Percentiles rank a stretch among this genome's conserved stretches.
phyloP scores from a whole-genome alignment of 2,888 invertebrate species.

The Isoperla grammatica region DNA sequence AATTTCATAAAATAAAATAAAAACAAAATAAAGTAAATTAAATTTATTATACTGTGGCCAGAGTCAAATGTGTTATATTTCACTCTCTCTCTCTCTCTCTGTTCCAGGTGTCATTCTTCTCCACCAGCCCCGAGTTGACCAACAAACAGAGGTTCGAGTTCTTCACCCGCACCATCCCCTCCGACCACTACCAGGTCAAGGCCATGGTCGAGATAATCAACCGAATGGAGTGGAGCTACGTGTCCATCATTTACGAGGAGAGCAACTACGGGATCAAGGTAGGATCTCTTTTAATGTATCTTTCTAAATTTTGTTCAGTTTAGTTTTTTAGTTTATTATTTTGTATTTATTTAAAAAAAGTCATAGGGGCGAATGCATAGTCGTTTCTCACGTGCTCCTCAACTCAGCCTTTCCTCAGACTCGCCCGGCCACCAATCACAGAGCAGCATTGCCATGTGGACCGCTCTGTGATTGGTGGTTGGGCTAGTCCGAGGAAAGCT shows the following conservation, averaged over 20 bases:
- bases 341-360: too few species aligned
- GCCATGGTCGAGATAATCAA: slow-evolving; percentile 93
- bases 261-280: slow-evolving; percentile 95
- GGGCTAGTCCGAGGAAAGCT: too few species aligned
- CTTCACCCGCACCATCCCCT: slow-evolving; percentile 90
- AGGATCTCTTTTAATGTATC: slow-evolving; percentile 36
- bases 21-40: too few species aligned
- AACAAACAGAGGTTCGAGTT: slow-evolving; percentile 93
- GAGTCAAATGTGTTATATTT: not conserved
- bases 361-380: too few species aligned
- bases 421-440: too few species aligned
- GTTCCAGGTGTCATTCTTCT: slow-evolving; percentile 88
- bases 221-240: slow-evolving; percentile 85
- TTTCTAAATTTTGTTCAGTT: not conserved
- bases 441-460: too few species aligned
- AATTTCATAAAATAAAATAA: too few species aligned
- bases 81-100: slow-evolving; percentile 33
- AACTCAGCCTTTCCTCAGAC: too few species aligned
- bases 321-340: too few species aligned
- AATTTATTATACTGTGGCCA: too few species aligned
- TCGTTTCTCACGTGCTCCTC: too few species aligned
- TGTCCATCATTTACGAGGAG: slow-evolving; percentile 93
- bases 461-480: too few species aligned
- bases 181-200: slow-evolving; percentile 89
- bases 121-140: slow-evolving; percentile 88